Base-by-base conservation (phyloP, 2,888 invertebrate genomes). In the Eurytoma californica region DNA sequence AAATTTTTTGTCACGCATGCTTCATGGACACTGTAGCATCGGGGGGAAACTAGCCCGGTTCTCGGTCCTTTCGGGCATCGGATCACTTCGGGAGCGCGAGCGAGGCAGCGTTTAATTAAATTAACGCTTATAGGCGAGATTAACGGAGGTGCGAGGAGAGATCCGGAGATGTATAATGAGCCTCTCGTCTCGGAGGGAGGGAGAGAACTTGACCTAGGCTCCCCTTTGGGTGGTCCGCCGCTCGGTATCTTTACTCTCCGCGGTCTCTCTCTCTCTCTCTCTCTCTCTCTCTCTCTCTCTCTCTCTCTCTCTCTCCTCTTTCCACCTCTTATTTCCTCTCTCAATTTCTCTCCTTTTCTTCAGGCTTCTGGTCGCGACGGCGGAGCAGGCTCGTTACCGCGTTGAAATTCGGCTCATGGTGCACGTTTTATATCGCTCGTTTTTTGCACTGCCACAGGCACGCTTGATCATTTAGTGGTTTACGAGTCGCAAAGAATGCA, bases 131-230 rank as follows among this genome's bases (percentile, higher is more conserved):
- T 84, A 81, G 82, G 87, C 85, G 86, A 89, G 89, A 90, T 90
- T 89, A 90, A 90, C 89, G 85, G 86, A 89, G 89, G 90, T 88
- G 89, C 86, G 87, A 87, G 86, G 84, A 84, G 86, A 89, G 88
- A 89, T 89, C 86, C 84, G 65, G 84, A 89, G 89, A 90, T 90
- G 89, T 90, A 90, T 90, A 90, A 90, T 89, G 89, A 90, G 88
- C 86, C 85, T 78, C 63, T 63, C 63, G 3, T 63, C 39, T 65
- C 60, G 20, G 28, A 18, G 58, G 5, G 28, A 5, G 49, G 2
- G 18, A 49, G 39, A 12, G 84, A 83, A 84, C 68, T 76, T 86
- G 87, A 88, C 87, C 87, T 87, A 84, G 83, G 82, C 83, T 83
- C 86, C 39, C 85, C 86, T 89, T 89, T 90, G 90, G 90, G 90